Evolutionary conservation across 2,888 invertebrate species (phyloP), one percentile per base, ranked within the genome.

Genomic region (Leptogaster cylindrica): DNA sequence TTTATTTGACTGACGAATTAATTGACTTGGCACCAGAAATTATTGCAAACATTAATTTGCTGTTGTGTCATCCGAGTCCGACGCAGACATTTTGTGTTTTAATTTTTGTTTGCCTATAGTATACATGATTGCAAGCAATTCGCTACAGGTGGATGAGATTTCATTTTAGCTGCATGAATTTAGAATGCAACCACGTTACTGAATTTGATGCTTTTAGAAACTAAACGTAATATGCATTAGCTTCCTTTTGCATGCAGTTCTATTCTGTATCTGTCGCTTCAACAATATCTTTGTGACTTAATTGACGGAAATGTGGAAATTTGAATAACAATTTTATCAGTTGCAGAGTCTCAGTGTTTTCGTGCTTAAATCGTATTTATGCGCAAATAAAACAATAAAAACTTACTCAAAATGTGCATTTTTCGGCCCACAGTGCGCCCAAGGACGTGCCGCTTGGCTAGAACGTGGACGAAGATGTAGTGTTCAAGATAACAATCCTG

Each of bases 361-460:
- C 44, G 41, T 41, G 23, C 25, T 20, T n/a, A 31, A 31, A 31
- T 23, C 20, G 46, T 46, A 25, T 61, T 31, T 27, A 2, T n/a
- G 18, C 25, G 14, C 41, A 41, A 6, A 7, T 12, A 20, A 55
- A 18, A 18, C 8, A 20, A 16, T 28, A 3, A 51, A 28, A 14
- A 10, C 10, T n/a, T 5, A 25, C 12, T 25, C 25, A n/a, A 50
- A 25, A 25, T 3, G 10, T 50, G 7, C 23, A 1, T n/a, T 7
- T 67, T 58, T 66, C 10, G 63, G 61, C 71, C 77, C 82, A 69
- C 83, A 91, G 91, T 91, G 90, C 85, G 90, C 89, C 76, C 89
- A 89, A 81, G 89, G 91, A 75, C 89, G 91, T 79, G 90, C 91
- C 80, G 92, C 92, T 80, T 91, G 92, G 91, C 88, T 91, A 82